These are phyloP conservation scores for Hemistola chrysoprasaria DNA, from an alignment of 2,888 invertebrate species.

Conservation along the genomic window DNA sequence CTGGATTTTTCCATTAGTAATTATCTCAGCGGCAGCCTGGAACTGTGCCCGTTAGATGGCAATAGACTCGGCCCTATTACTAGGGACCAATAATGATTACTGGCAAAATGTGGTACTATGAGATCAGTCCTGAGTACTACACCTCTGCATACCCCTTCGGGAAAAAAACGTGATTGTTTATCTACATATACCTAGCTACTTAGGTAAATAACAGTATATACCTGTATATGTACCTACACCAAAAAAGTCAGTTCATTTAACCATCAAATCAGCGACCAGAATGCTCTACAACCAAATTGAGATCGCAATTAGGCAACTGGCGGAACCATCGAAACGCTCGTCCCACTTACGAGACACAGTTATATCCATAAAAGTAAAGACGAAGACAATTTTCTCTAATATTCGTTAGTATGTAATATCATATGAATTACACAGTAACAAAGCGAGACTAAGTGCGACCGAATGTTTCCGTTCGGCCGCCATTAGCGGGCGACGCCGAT, in stretches of 20 bases:
- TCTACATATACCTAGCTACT: too few relatives aligned
- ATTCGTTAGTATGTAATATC: constrained; percentile 59
- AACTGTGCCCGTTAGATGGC: too few relatives aligned
- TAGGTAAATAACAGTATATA: too few relatives aligned
- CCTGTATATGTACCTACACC: background rate
- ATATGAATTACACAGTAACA: constrained; percentile 77
- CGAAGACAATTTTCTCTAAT: constrained; percentile 60
- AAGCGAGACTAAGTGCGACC: constrained; percentile 76
- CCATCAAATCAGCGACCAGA: constrained; percentile 6
- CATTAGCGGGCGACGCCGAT: constrained; percentile 68
- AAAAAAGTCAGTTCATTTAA: background rate
- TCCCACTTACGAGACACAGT: constrained; percentile 28
- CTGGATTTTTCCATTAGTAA: too few relatives aligned
- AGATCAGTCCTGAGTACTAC: too few relatives aligned
- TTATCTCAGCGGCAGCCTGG: too few relatives aligned
- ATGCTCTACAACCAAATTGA: constrained; percentile 11
- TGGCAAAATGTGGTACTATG: too few relatives aligned
- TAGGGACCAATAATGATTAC: too few relatives aligned
- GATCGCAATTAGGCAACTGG: constrained; percentile 17
- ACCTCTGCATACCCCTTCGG: too few relatives aligned
- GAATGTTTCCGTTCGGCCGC: constrained; percentile 67
- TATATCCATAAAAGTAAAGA: constrained; percentile 38
- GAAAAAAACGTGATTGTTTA: too few relatives aligned
- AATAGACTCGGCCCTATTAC: too few relatives aligned
- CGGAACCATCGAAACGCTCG: constrained; percentile 21